Base-by-base conservation (phyloP, 2,888 invertebrate species). In the Subacronicta megacephala region DNA sequence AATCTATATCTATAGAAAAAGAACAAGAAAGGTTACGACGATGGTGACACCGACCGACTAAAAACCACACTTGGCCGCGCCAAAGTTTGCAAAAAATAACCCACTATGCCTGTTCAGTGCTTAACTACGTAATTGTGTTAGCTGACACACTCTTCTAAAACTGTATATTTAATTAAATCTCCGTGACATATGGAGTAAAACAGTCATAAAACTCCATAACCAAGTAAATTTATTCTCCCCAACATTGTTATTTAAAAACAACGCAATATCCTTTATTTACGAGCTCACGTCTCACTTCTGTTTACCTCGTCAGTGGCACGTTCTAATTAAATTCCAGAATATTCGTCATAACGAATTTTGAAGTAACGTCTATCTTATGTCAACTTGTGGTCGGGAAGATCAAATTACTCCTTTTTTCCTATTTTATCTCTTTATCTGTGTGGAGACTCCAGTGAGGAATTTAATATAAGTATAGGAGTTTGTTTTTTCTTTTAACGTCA, bases 241-340 rank as follows among this genome's bases (percentile, higher is more conserved):
- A 12, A 12, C 16, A 41, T 36, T 61, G 29, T 49, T 38, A 45
- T 17, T 37, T 18, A 67, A 33, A 40, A 44, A 42, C 23, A 20
- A 12, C 6, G 38, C 26, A 45, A 54, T 53, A 33, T 49, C 15
- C 17, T 31, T 44, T 67, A 57, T 57, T 53, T 50, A 49, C 46
- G 41, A 38, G 16, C 47, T 37, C 33, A 33, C 54, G 33, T 49
- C 40, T 47, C 18, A 46, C 29, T 57, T 54, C 36, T 47, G 57
- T 55, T 36, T 45, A 57, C 40, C 46, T 58, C 56, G 47, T 53
- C 55, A 57, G 53, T 44, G 29, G 54, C 49, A 36, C 23, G 15
- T 15, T 42, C 37, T 75, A 72, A 72, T 72, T 75, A 67, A 51
- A 63, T 72, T 75, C 36, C 53, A 47, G 56, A 75, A 72, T 63